Conservation (phyloP, 2,113 vertebrate species). For the Corydoras maculifer region DNA sequence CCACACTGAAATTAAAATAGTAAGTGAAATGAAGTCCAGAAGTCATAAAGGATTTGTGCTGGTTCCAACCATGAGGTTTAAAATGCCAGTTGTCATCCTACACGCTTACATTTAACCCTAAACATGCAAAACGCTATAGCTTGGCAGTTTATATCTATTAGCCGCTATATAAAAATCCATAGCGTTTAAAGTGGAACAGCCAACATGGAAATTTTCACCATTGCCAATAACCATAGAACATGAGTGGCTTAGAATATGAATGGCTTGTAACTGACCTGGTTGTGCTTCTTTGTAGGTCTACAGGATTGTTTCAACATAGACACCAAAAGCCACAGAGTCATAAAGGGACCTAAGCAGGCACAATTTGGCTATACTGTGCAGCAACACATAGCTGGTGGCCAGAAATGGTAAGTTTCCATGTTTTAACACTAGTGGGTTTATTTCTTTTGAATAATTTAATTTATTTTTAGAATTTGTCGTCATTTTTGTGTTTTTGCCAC, state of each 20-base stretch:
- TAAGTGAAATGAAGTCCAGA: neutral
- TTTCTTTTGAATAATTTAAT: neutral
- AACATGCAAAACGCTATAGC: conserved; percentile 4
- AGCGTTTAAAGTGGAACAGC: conserved; percentile 3
- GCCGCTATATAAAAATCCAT: conserved; percentile 17
- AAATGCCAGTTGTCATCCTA: neutral
- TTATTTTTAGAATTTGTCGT: neutral
- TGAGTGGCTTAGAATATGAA: neutral
- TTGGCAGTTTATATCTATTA: conserved; percentile 22
- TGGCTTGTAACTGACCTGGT: conserved; percentile 20
- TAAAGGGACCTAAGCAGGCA: conserved; percentile 76
- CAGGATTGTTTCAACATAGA: conserved; percentile 84
- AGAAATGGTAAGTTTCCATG: conserved; percentile 81
- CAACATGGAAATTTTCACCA: neutral
- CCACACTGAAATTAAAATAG: neutral
- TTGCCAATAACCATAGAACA: conserved; percentile 18
- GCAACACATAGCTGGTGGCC: conserved; percentile 81
- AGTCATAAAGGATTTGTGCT: neutral
- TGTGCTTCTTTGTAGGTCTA: conserved; percentile 63
- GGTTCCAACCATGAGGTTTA: neutral
- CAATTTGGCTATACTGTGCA: conserved; percentile 96
- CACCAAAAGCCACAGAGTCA: conserved; percentile 75
- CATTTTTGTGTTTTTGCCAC: neutral
- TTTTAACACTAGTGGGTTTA: neutral
- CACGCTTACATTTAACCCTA: neutral